Evolutionary conservation across 2,888 invertebrate genomes (phyloP).

Genomic region (Chelonus formosanus): DNA sequence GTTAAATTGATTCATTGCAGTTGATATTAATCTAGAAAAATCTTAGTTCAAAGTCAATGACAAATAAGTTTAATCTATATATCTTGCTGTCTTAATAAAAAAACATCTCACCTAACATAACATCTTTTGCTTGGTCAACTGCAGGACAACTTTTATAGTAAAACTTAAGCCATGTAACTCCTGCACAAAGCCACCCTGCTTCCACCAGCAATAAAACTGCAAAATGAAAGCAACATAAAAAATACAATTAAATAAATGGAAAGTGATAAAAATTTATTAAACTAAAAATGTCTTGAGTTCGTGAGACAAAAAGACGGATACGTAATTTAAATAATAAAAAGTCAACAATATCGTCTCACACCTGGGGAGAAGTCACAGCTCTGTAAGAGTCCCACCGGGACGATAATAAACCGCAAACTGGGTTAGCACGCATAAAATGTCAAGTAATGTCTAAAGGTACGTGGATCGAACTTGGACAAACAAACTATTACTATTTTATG

Average conservation of each 20-base stretch:
- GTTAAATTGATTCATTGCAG: too few species aligned
- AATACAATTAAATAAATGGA: slow-evolving; percentile 16
- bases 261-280: slow-evolving; percentile 13
- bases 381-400: slow-evolving; percentile 8
- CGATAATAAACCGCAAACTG: slow-evolving; percentile 26
- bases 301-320: not conserved
- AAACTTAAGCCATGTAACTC: slow-evolving; percentile 76
- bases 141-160: slow-evolving; percentile 74
- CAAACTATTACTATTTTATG: not conserved
- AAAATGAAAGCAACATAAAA: slow-evolving; percentile 52
- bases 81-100: not conserved
- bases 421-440: slow-evolving; percentile 27
- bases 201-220: slow-evolving; percentile 79
- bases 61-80: too few species aligned
- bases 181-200: slow-evolving; percentile 78
- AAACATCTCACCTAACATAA: slow-evolving; percentile 74
- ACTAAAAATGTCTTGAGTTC: not conserved
- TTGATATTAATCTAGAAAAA: too few species aligned
- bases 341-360: slow-evolving; percentile 11
- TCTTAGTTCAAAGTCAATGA: too few species aligned
- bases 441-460: slow-evolving; percentile 25
- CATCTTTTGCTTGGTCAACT: slow-evolving; percentile 75
- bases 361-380: slow-evolving; percentile 9
- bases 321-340: slow-evolving; percentile 13
- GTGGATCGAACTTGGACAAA: slow-evolving; percentile 1